Evolutionary conservation across 2,888 invertebrate genomes (phyloP).

Genomic region (Proisotoma minuta): DNA sequence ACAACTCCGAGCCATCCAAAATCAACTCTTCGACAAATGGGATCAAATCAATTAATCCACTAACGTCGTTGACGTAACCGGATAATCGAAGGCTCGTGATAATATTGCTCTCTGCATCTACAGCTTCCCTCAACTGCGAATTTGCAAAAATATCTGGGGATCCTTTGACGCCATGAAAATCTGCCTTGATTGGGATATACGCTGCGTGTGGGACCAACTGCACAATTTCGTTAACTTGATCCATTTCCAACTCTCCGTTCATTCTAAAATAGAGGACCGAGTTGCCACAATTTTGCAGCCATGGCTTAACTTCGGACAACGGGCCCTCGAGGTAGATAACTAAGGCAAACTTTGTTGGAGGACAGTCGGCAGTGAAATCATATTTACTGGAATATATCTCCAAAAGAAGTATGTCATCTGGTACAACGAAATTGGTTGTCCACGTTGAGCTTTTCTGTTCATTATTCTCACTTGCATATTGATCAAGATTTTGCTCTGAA

Average conservation of each 20-base stretch:
- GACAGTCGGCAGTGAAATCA: slow-evolving; percentile 8
- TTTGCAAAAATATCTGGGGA: slow-evolving; percentile 3
- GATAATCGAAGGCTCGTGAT: slow-evolving; percentile 21
- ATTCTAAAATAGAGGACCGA: slow-evolving; percentile 21
- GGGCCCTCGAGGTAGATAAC: slow-evolving; percentile 9
- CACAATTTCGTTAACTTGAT: slow-evolving; percentile 14
- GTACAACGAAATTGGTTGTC: slow-evolving; percentile 19
- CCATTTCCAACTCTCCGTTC: background rate
- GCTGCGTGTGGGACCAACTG: slow-evolving; percentile 6
- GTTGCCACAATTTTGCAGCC: slow-evolving; percentile 17
- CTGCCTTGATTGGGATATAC: slow-evolving; percentile 16
- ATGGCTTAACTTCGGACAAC: slow-evolving; percentile 1
- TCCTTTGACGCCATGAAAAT: slow-evolving; percentile 13
- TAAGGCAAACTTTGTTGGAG: slow-evolving; percentile 18
- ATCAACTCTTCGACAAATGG: slow-evolving; percentile 23
- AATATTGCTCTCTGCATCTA: slow-evolving; percentile 10
- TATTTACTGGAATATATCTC: background rate
- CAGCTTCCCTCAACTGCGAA: slow-evolving; percentile 4
- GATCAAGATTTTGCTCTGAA: background rate
- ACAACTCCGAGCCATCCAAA: slow-evolving; percentile 16
- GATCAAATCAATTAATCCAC: slow-evolving; percentile 12
- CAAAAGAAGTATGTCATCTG: slow-evolving; percentile 17
- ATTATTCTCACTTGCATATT: background rate
- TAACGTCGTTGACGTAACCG: slow-evolving; percentile 13
- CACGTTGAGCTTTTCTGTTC: slow-evolving; percentile 14